phyloP scores from a whole-genome alignment of 1,140 invertebrate genomes.

The Paracyclopina nana region DNA sequence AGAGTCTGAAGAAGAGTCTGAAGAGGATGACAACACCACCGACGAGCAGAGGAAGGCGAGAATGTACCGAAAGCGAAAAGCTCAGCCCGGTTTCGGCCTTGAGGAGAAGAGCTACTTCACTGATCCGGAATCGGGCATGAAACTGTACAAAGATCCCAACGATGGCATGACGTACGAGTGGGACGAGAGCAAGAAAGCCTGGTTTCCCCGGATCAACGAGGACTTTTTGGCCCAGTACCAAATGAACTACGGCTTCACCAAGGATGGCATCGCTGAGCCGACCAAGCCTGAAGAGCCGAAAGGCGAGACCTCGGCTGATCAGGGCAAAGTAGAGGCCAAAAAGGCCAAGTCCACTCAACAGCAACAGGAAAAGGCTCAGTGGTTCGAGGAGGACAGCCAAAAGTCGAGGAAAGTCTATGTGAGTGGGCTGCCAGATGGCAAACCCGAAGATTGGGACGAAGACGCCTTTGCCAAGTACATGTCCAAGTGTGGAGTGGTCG shows the following conservation, averaged over 20 bases:
- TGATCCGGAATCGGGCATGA: constrained; percentile 32
- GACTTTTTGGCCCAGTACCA: constrained; percentile 91
- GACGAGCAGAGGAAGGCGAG: constrained; percentile 9
- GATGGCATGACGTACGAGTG: constrained; percentile 79
- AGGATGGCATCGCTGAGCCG: constrained; percentile 26
- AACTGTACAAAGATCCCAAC: constrained; percentile 52
- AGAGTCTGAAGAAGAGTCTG: constrained; percentile 13
- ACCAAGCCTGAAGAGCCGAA: background rate
- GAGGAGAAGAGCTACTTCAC: background rate
- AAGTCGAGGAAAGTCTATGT: constrained; percentile 96
- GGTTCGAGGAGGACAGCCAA: constrained; percentile 84
- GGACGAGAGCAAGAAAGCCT: constrained; percentile 71
- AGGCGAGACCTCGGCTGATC: background rate
- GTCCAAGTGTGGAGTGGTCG: constrained; percentile 87
- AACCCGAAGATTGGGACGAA: constrained; percentile 69
- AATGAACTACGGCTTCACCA: constrained; percentile 72
- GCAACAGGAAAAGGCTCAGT: constrained; percentile 32
- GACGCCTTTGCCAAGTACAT: constrained; percentile 76
- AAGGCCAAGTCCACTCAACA: constrained; percentile 10
- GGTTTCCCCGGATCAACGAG: constrained; percentile 86
- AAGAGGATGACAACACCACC: constrained; percentile 3
- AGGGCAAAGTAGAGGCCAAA: constrained; percentile 12
- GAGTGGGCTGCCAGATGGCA: constrained; percentile 63
- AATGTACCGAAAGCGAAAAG: constrained; percentile 8
- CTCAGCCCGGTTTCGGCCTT: background rate